Evolutionary conservation across 2,888 invertebrate genomes (phyloP).

Genomic region (Heliconius aoede): DNA sequence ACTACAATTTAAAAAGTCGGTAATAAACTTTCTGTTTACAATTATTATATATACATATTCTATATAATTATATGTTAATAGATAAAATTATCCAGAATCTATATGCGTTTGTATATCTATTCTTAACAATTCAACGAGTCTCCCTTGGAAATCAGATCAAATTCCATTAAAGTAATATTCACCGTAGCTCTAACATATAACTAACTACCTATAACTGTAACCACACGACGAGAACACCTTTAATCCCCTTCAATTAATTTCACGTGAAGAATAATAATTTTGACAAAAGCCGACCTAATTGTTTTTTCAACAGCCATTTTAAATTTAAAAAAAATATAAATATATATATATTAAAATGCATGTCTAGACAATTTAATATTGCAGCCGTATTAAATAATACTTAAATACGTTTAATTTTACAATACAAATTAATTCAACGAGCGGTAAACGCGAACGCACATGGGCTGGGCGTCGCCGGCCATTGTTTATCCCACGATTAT

Average conservation of each 20-base stretch:
- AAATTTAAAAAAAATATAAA: conserved; percentile 4
- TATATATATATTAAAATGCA: conserved; percentile 23
- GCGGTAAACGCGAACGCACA: conserved; percentile 65
- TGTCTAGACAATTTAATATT: conserved; percentile 38
- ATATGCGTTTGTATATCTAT: too few species aligned
- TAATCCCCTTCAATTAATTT: conserved; percentile 25
- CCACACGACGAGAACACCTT: conserved; percentile 6
- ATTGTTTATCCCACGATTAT: conserved; percentile 84
- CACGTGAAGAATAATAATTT: conserved; percentile 17
- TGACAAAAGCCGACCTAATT: conserved; percentile 13
- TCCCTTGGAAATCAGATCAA: too few species aligned
- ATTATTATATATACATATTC: too few species aligned
- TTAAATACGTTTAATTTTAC: conserved; percentile 42
- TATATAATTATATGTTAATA: too few species aligned
- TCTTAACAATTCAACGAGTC: too few species aligned
- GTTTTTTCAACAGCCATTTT: conserved; percentile 15
- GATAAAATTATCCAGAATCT: too few species aligned
- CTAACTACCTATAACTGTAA: too few species aligned
- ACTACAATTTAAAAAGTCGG: too few species aligned
- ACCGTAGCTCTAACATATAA: neutral
- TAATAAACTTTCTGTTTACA: too few species aligned
- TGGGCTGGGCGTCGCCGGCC: conserved; percentile 74
- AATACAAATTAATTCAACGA: conserved; percentile 49
- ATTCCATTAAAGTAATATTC: too few species aligned
- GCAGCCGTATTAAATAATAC: conserved; percentile 41